Base-by-base conservation (phyloP, 2,888 invertebrate species). In the Capitulum mitella region DNA sequence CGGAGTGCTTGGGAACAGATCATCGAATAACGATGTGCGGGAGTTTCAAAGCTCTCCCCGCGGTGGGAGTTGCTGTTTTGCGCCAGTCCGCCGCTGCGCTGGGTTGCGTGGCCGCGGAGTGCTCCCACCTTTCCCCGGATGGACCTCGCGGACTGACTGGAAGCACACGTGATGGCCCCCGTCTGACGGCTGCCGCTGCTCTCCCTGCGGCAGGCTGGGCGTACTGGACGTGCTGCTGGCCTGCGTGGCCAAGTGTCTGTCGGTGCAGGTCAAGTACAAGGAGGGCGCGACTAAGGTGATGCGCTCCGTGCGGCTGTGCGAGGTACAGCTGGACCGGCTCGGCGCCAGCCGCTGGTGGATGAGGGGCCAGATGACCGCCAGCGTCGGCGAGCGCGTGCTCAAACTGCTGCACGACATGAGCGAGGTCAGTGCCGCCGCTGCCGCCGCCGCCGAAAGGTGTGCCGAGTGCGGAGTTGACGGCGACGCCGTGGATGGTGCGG, bases 321-420 rank as follows among this genome's bases (percentile, higher is more conserved):
- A 70, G 40, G 12, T 26, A 0, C 37, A 8, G 40, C 70, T 40
- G 37, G 85, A 86, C 0, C 84, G 86, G 8, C 85, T 86, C 48
- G 84, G 86, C 82, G 84, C 90, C 83, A 82, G 84, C 0, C 83
- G 86, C 48, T 97, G 97, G 97, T 97, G 95, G 90, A 88, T 97
- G 84, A 89, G 93, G 80, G 97, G 97, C 0, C 89, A 90, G 79
- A 93, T 94, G 82, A 91, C 92, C 26, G 90, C 92, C 82, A 93
- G 94, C 84, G 90, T 96, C 80, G 95, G 97, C 1, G 93, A 94
- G 85, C 91, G 92, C 78, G 94, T 97, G 75, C 93, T 96, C 70
- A 90, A 90, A 79, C 89, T 98, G 12, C 90, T 98, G 32, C 91
- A 93, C 81, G 97, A 98, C 84, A 94, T 98, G 92, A 93, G 95